phyloP scores from a whole-genome alignment of 2,113 vertebrate species.

The Chiloscyllium plagiosum region DNA sequence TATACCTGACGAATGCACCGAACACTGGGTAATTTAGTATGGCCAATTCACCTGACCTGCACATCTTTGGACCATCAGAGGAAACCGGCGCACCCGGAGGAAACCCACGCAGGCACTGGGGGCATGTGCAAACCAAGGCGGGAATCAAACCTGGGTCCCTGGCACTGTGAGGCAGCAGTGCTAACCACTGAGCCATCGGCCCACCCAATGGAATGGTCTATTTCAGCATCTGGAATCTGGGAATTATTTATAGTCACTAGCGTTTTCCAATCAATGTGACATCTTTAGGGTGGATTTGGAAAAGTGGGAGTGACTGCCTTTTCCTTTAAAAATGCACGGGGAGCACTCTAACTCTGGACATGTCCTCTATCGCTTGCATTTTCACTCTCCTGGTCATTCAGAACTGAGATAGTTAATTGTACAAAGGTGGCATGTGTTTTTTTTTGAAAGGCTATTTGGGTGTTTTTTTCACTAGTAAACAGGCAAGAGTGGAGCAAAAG shows the following conservation, averaged over 20 bases:
- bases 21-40: no score
- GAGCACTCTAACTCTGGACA: neutral
- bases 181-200: no score
- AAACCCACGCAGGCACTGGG: no score
- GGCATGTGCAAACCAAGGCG: no score
- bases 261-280: neutral
- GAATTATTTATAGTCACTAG: neutral
- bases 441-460: neutral
- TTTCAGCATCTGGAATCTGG: neutral
- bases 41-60: no score
- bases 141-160: no score
- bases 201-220: neutral
- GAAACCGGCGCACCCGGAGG: no score
- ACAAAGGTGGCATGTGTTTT: neutral
- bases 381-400: neutral
- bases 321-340: neutral
- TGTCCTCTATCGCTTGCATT: neutral
- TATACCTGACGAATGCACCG: no score
- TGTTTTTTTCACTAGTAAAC: neutral
- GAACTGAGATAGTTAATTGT: neutral
- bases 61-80: no score
- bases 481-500: neutral
- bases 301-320: neutral
- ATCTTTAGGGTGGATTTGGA: neutral
- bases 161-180: no score